Evolutionary conservation across 64 coral and sea anemone species (phyloP), one percentile per base, ranked within the genome.

Genomic region (Stichodactyla mertensii): DNA sequence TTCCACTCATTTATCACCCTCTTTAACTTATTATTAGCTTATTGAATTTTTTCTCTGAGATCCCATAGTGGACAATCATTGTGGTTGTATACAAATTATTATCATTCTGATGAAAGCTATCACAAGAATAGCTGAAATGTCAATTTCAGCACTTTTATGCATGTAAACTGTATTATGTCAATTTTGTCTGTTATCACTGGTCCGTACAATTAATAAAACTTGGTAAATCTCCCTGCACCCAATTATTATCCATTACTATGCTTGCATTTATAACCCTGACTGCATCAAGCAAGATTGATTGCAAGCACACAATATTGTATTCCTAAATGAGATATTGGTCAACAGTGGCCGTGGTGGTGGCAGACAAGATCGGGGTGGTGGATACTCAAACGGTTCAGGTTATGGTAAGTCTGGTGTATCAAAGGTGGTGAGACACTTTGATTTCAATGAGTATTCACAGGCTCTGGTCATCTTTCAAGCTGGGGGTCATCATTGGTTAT

Each of bases 321-420:
- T 51, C 53, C 86, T 59, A 87, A 92, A 87, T 92, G 85, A 92
- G 86, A 78, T 92, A 87, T 87, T 92, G 90, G 90, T 92, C 90
- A 92, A 86, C 52, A 86, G 90, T 80, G 55, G 84, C 84, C 83
- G 90, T 66, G 90, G 89, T 85, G 89, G 90, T 92, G 84, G 90
- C 77, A 86, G 90, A 92, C 90, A 82, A 86, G 90, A 85, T 55
- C 83, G 83, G 78, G 78, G 78, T 15, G 54, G 90, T 92, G 90
- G 90, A 92, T 92, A 92, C 90, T 85, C 83, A 58, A 92, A 92
- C 84, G 86, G 86, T 92, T 54, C 86, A 86, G 90, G 90, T 92
- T 92, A 92, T 92, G 90, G 90, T 92, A 92, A 92, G 90, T 92
- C 77, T 82, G 71, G 51, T 87, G 52, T 86, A 80, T 74, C 84